Conservation (phyloP, 2,888 invertebrate species). For the Pyrocoelia pectoralis region DNA sequence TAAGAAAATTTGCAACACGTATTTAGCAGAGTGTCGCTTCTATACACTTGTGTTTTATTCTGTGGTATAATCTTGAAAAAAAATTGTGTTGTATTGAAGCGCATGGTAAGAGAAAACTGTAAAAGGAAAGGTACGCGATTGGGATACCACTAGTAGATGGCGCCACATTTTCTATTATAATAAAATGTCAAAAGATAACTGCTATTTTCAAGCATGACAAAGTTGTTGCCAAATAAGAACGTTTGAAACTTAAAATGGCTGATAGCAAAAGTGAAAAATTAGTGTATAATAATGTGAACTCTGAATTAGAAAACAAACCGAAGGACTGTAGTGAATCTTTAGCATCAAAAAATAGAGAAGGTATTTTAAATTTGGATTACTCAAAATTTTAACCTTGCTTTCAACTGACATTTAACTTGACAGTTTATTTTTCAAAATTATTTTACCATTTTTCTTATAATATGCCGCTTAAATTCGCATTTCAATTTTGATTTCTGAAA, state of each 20-base stretch:
- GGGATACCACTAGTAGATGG: not conserved
- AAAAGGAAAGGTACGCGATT: no score
- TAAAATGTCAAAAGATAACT: slow-evolving; percentile 20
- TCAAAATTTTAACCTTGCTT: slow-evolving; percentile 21
- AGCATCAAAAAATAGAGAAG: slow-evolving; percentile 48
- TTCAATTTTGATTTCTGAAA: not conserved
- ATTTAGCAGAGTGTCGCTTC: no score
- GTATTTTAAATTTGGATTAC: slow-evolving; percentile 20
- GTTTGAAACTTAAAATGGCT: slow-evolving; percentile 57
- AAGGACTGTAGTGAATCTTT: slow-evolving; percentile 43
- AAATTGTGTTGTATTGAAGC: no score
- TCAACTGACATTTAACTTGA: slow-evolving; percentile 19
- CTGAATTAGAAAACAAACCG: slow-evolving; percentile 18
- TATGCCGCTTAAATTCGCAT: not conserved
- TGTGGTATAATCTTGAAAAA: no score
- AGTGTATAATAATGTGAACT: slow-evolving; percentile 55
- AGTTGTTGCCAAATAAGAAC: slow-evolving; percentile 47
- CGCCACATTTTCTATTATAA: not conserved
- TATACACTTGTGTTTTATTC: no score
- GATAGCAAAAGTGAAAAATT: slow-evolving; percentile 56
- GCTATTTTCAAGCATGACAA: slow-evolving; percentile 33
- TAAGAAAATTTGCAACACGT: no score
- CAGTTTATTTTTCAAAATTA: slow-evolving; percentile 9
- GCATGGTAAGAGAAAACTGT: not conserved
- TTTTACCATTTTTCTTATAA: slow-evolving; percentile 5